Percentiles rank a stretch among this genome's conserved stretches.
These are phyloP conservation scores for Pogonocherus hispidulus DNA, from an alignment of 2,888 invertebrate genomes.

Conservation along the genomic window DNA sequence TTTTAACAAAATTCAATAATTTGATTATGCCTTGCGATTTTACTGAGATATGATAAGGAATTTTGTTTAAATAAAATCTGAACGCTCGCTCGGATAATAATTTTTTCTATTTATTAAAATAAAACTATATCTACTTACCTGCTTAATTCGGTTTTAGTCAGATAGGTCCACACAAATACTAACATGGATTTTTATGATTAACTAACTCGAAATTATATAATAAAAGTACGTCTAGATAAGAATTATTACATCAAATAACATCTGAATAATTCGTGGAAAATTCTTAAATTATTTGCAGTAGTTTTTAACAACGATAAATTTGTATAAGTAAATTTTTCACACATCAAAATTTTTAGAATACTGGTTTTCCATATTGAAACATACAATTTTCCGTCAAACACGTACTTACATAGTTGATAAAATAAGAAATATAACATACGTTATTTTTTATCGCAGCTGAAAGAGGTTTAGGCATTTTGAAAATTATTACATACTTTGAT, in stretches of 20 bases:
- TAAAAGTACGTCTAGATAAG: slow-evolving; percentile 11
- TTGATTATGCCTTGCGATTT: slow-evolving; percentile 44
- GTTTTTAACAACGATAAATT: slow-evolving; percentile 3
- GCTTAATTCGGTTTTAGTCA: background rate
- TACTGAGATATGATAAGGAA: slow-evolving; percentile 35
- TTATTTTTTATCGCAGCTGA: too few relatives aligned
- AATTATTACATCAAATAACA: slow-evolving; percentile 10
- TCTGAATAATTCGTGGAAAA: background rate
- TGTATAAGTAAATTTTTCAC: too few relatives aligned
- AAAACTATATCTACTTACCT: too few relatives aligned
- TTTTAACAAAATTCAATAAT: slow-evolving; percentile 51
- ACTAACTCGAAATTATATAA: slow-evolving; percentile 15
- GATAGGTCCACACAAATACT: too few relatives aligned
- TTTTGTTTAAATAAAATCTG: slow-evolving; percentile 18
- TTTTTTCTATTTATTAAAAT: too few relatives aligned
- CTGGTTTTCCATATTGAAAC: too few relatives aligned
- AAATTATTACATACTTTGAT: too few relatives aligned
- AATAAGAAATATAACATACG: too few relatives aligned
- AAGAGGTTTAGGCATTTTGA: too few relatives aligned
- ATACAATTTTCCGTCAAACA: too few relatives aligned
- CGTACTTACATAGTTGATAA: too few relatives aligned
- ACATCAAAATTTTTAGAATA: too few relatives aligned
- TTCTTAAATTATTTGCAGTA: background rate
- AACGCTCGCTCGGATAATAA: background rate
- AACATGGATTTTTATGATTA: slow-evolving; percentile 2